Evolutionary conservation across 2,797 vertebrate species (phyloP).

Genomic region (Micrastur ruficollis): DNA sequence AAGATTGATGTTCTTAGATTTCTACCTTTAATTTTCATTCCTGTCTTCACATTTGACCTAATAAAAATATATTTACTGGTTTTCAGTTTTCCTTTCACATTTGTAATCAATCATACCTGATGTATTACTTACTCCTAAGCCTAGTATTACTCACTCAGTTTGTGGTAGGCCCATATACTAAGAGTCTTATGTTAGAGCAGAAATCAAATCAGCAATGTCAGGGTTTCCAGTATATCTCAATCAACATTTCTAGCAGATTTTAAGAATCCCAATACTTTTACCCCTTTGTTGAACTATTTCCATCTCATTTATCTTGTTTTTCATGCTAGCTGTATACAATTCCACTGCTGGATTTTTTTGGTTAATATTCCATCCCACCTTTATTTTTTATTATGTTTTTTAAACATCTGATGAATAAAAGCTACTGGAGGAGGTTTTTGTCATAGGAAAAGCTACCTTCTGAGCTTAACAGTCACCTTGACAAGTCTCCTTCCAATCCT

Average conservation of each 20-base stretch:
- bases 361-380: not conserved
- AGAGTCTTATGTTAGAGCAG: not conserved
- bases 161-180: not conserved
- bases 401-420: slow-evolving; percentile 24
- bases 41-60: slow-evolving; percentile 37
- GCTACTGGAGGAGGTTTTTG: not conserved
- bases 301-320: slow-evolving; percentile 9
- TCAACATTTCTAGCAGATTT: not conserved
- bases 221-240: not conserved
- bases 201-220: not conserved
- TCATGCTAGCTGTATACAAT: not conserved
- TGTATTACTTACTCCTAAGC: not conserved
- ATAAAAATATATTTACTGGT: slow-evolving; percentile 47
- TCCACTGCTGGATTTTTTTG: not conserved
- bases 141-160: not conserved
- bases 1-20: slow-evolving; percentile 36
- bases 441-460: not conserved
- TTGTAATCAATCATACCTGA: slow-evolving; percentile 17
- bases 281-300: not conserved
- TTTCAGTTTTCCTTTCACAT: slow-evolving; percentile 5
- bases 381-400: slow-evolving; percentile 17
- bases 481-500: not conserved
- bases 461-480: not conserved
- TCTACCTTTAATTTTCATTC: slow-evolving; percentile 47
- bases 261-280: not conserved